A percentile compares a stretch with the other conserved stretches of the same genome.
Evolutionary conservation across 2,888 invertebrate species (phyloP).

Genomic region (Euphydryas editha): DNA sequence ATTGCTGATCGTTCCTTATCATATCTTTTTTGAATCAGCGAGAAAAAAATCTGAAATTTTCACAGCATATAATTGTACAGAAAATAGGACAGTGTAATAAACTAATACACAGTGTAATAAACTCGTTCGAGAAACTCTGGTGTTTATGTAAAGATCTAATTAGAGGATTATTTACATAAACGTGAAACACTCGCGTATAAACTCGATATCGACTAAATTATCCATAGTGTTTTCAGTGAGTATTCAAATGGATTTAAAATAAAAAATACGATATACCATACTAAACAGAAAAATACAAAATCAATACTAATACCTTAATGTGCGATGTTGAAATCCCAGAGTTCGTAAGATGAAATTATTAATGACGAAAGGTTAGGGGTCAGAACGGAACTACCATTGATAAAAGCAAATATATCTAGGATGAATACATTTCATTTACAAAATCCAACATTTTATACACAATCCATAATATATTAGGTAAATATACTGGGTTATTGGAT

Average conservation of each 20-base stretch:
- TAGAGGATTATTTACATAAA: too few relatives aligned
- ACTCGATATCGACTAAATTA: too few relatives aligned
- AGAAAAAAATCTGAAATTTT: background rate
- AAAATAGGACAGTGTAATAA: background rate
- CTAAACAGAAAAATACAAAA: background rate
- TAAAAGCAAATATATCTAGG: conserved; percentile 58
- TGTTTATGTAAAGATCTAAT: background rate
- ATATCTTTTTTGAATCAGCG: conserved; percentile 15
- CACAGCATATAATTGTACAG: background rate
- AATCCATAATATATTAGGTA: conserved; percentile 12
- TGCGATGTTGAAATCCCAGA: conserved; percentile 40
- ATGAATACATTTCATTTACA: conserved; percentile 60
- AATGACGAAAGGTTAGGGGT: conserved; percentile 66
- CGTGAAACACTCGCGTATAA: too few relatives aligned
- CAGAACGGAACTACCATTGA: conserved; percentile 63
- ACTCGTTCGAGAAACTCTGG: background rate
- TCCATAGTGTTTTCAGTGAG: too few relatives aligned
- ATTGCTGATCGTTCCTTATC: conserved; percentile 29
- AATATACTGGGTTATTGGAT: background rate
- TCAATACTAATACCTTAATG: background rate
- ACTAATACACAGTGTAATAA: background rate
- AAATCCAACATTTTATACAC: conserved; percentile 9
- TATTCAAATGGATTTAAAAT: background rate
- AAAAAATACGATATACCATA: background rate
- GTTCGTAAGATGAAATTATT: conserved; percentile 70